phyloP scores from a whole-genome alignment of 2,113 vertebrate species.

The Salvelinus namaycush region DNA sequence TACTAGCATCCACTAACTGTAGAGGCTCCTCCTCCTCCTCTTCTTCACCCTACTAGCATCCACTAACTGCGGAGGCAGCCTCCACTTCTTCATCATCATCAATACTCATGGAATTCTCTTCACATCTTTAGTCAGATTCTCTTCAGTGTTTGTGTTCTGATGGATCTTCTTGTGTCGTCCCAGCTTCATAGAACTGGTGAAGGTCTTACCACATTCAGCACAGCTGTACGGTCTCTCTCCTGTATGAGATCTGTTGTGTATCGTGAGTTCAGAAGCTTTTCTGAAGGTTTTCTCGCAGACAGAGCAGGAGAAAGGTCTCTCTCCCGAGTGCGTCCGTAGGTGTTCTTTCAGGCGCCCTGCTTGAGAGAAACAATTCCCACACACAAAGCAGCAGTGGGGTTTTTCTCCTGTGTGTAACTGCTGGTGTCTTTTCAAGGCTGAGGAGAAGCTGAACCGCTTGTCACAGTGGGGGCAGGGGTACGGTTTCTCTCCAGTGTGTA shows the following conservation, averaged over 20 bases:
- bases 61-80: too few species aligned
- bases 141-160: not conserved
- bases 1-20: too few species aligned
- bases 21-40: too few species aligned
- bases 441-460: constrained; percentile 18
- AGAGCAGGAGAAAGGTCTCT: not conserved
- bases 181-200: not conserved
- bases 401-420: constrained; percentile 26
- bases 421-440: constrained; percentile 23
- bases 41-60: too few species aligned
- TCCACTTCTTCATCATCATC: too few species aligned
- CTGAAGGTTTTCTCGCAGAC: constrained; percentile 27
- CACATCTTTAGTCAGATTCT: not conserved
- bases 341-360: constrained; percentile 53
- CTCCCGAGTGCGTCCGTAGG: constrained; percentile 51
- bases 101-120: too few species aligned
- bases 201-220: not conserved
- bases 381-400: constrained; percentile 57
- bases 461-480: constrained; percentile 28
- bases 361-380: constrained; percentile 60
- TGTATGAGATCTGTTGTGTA: constrained; percentile 62
- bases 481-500: constrained; percentile 8
- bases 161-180: not conserved
- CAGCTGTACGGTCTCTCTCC: constrained; percentile 52
- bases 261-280: constrained; percentile 54